phyloP scores from a whole-genome alignment of 2,888 invertebrate species.

The Zygogramma bicolorata region DNA sequence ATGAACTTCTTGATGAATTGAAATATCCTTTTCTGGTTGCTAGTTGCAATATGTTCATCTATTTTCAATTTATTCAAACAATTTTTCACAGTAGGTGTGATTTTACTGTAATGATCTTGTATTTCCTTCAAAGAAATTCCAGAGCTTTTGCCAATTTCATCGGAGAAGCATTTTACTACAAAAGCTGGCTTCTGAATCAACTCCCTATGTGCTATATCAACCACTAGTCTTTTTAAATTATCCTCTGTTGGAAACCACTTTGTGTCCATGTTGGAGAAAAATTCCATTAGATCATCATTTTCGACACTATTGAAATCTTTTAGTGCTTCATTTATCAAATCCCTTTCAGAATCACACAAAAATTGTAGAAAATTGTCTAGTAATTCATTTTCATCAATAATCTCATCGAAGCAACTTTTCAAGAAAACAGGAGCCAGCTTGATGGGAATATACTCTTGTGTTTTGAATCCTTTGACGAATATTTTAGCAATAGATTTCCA shows the following conservation, averaged over 20 bases:
- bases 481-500: conserved; percentile 30
- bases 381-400: conserved; percentile 20
- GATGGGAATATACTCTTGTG: conserved; percentile 31
- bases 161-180: conserved; percentile 16
- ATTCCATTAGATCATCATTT: conserved; percentile 25
- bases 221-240: conserved; percentile 22
- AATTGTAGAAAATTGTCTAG: conserved; percentile 29
- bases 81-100: conserved; percentile 28
- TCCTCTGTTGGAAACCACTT: conserved; percentile 22
- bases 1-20: conserved; percentile 16
- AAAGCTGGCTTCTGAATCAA: conserved; percentile 32
- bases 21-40: background rate
- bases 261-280: conserved; percentile 26
- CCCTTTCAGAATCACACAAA: conserved; percentile 21
- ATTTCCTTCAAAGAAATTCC: background rate
- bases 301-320: conserved; percentile 24
- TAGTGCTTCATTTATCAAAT: conserved; percentile 23
- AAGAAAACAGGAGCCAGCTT: conserved; percentile 32
- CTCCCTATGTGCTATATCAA: conserved; percentile 28
- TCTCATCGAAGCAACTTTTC: conserved; percentile 24
- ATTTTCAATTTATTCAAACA: conserved; percentile 15
- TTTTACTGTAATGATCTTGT: no score
- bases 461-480: conserved; percentile 21
- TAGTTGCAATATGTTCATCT: background rate
- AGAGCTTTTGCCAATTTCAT: conserved; percentile 7